Conservation (phyloP, 2,797 vertebrate species). For the Sebastes alutus region DNA sequence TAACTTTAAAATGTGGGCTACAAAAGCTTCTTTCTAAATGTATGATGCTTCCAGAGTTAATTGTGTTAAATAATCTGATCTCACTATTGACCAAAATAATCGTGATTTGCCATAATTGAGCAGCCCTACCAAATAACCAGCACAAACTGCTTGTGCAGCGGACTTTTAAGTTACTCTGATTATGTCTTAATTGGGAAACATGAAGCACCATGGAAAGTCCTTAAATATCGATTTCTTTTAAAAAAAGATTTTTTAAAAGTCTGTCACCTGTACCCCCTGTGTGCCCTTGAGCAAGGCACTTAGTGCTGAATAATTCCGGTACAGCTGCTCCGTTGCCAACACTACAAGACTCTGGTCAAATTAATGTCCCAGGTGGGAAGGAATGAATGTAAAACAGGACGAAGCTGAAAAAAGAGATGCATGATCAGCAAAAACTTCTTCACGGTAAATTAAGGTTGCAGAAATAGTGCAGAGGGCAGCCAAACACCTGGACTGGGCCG, state of each 20-base stretch:
- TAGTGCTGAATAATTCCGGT: constrained; percentile 1
- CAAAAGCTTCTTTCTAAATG: too few relatives aligned
- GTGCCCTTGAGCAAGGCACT: constrained; percentile 27
- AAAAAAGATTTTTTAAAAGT: background rate
- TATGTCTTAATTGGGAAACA: background rate
- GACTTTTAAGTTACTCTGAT: background rate
- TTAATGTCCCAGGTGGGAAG: constrained; percentile 34
- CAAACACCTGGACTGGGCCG: constrained; percentile 27
- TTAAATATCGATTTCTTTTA: background rate
- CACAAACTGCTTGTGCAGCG: background rate
- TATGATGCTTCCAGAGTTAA: too few relatives aligned
- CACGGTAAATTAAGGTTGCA: constrained; percentile 53
- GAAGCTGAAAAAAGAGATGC: constrained; percentile 16
- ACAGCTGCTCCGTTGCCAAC: constrained; percentile 1
- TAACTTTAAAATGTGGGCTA: too few relatives aligned
- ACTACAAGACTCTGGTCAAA: constrained; percentile 13
- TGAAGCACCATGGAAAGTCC: background rate
- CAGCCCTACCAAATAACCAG: background rate
- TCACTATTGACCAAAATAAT: too few relatives aligned
- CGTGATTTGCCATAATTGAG: too few relatives aligned
- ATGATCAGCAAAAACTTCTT: constrained; percentile 44
- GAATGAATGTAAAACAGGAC: constrained; percentile 39
- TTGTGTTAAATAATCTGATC: too few relatives aligned
- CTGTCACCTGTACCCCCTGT: too few relatives aligned
- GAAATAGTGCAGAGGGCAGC: constrained; percentile 40